phyloP scores from a whole-genome alignment of 2,888 invertebrate genomes.

The Lucinisca nassula region DNA sequence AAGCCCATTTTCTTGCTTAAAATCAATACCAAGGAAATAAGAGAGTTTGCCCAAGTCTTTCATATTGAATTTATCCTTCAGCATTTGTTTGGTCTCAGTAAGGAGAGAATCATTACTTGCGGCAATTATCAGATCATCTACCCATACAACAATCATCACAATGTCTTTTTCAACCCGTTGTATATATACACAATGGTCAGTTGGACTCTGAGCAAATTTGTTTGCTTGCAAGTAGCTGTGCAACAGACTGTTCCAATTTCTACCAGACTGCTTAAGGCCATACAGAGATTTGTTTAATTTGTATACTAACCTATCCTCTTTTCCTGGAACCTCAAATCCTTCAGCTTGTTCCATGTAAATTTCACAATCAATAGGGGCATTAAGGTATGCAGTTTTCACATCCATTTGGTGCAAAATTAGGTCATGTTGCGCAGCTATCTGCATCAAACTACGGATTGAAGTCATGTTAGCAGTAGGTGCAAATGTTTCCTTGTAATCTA shows the following conservation, averaged over 20 bases:
- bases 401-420: conserved; percentile 65
- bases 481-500: conserved; percentile 72
- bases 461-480: conserved; percentile 65
- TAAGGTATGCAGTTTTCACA: conserved; percentile 64
- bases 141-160: conserved; percentile 36
- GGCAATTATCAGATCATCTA: conserved; percentile 44
- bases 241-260: conserved; percentile 62
- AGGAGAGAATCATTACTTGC: conserved; percentile 2
- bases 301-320: conserved; percentile 33
- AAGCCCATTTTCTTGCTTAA: conserved; percentile 4
- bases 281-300: conserved; percentile 65
- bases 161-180: conserved; percentile 8
- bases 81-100: conserved; percentile 10
- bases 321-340: conserved; percentile 46
- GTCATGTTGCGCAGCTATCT: conserved; percentile 60
- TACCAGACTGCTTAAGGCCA: conserved; percentile 66
- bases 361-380: conserved; percentile 66
- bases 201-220: conserved; percentile 29
- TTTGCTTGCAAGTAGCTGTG: conserved; percentile 36
- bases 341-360: conserved; percentile 65
- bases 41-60: conserved; percentile 49
- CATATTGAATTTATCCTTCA: conserved; percentile 54
- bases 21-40: conserved; percentile 41
- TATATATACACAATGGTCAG: conserved; percentile 43
- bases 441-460: conserved; percentile 52